Base-by-base conservation (phyloP, 2,888 invertebrate genomes). In the Cantharis rustica region DNA sequence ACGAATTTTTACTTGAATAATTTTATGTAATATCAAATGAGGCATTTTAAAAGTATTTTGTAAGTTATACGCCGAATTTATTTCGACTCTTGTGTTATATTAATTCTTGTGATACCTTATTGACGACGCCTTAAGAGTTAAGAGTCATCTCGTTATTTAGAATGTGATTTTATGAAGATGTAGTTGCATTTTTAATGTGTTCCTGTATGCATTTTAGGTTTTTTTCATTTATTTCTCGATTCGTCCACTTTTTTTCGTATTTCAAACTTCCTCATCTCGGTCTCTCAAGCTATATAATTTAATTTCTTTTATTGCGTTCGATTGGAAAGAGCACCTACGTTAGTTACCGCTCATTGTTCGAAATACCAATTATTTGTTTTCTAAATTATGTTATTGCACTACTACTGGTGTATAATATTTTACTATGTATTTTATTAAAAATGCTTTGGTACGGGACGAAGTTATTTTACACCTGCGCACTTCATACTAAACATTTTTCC, bases 81-180 rank as follows among this genome's bases (percentile, higher is more conserved):
- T 61, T 66, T 64, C 27, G 16, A 66, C 16, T 66, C 64, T 66
- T 74, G 17, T 74, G 64, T 74, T 74, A 63, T 76, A 70, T 69
- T 76, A 69, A 74, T 75, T 77, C 75, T 77, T 77, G 77, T 77
- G 77, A 77, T 77, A 77, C 75, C 72, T 77, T 75, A 74, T 74
- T 71, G 61, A 75, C 69, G 61, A 75, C 69, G 75, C 75, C 71
- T 72, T 75, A 72, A 66, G 66, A 63, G 68, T 73, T 74, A 69
- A 61, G 64, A 69, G 74, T 69, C 75, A 23, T 72, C 73, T 75
- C 69, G 73, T 73, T 71, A 75, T 71, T 75, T 68, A 75, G 62
- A 63, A 72, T 72, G 72, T 75, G 72, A 72, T 75, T 68, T 68
- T 62, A 31, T 72, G 23, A 68, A 72, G 63, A 10, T 69, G 68